These are phyloP conservation scores for Cuniculus paca DNA, from an alignment of 2,797 vertebrate species.

Conservation along the genomic window DNA sequence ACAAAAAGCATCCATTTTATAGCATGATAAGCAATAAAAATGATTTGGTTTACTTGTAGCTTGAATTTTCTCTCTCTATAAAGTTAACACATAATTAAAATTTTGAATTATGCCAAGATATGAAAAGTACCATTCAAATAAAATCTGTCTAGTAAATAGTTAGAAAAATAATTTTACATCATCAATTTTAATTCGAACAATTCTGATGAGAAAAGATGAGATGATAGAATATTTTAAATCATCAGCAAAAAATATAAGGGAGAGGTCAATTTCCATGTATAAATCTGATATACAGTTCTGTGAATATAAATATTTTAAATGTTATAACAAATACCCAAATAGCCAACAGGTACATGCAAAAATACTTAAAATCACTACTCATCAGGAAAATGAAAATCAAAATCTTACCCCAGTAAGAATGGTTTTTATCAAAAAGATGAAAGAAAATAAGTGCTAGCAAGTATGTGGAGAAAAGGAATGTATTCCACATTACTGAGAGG, in stretches of 20 bases:
- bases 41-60: not conserved
- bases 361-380: not conserved
- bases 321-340: not conserved
- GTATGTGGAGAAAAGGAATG: not conserved
- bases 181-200: conserved; percentile 15
- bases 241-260: not conserved
- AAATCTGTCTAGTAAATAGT: not conserved
- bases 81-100: not conserved
- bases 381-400: not conserved
- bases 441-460: not conserved
- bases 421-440: not conserved
- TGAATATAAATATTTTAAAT: conserved; percentile 1
- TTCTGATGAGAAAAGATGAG: not conserved
- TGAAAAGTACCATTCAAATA: conserved; percentile 31
- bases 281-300: not conserved
- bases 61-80: not conserved
- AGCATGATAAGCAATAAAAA: not conserved
- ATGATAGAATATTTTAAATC: not conserved
- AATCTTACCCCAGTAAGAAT: not conserved
- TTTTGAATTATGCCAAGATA: not conserved
- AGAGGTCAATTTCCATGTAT: not conserved
- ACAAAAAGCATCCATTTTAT: not conserved
- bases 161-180: conserved; percentile 21
- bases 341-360: not conserved
- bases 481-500: not conserved